Base-by-base conservation (phyloP, 2,888 invertebrate genomes). In the Caradrina clavipalpis region DNA sequence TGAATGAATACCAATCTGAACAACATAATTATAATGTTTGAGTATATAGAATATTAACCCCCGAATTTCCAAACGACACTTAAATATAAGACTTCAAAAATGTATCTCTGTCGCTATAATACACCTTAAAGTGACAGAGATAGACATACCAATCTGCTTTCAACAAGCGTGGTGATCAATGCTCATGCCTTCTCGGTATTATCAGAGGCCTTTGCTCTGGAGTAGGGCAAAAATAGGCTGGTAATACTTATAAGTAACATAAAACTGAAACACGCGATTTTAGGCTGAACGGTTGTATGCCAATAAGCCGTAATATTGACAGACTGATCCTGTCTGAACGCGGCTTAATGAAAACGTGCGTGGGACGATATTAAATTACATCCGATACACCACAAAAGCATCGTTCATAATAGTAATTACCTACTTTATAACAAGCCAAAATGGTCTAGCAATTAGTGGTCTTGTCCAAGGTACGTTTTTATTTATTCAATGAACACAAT, bases 331-430 rank as follows among this genome's bases (percentile, higher is more conserved):
- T 31, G 39, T 53, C 69, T 69, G 64, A 58, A 76, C 57, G 60
- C 22, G 31, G 50, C 42, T 57, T 64, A 64, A 80, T 80, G 49
- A 74, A 75, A 69, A 61, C 17, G 21, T 49, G 76, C 17, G 73
- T 65, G 60, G 73, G 61, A n/a, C 26, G 63, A 69, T 53, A 64
- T 69, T 75, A 60, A 68, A 80, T 63, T 64, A 64, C n/a, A 50
- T 50, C 51, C 59, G 55, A 51, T 49, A 55, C 19, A 22, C 60
- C 53, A 58, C 39, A 58, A 77, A 64, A 45, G 39, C 26, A 39
- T 45, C 35, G n/a, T 35, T 39, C 42, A 15, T 47, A 42, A 26
- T 45, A 65, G 19, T 51, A 57, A 61, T 57, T 57, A 55, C 1
- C 5, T 22, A 45, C 22, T 65, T 47, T 19, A 26, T 73, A 39